phyloP scores from a whole-genome alignment of 1,140 invertebrate genomes.

The Drosophila murphyi region DNA sequence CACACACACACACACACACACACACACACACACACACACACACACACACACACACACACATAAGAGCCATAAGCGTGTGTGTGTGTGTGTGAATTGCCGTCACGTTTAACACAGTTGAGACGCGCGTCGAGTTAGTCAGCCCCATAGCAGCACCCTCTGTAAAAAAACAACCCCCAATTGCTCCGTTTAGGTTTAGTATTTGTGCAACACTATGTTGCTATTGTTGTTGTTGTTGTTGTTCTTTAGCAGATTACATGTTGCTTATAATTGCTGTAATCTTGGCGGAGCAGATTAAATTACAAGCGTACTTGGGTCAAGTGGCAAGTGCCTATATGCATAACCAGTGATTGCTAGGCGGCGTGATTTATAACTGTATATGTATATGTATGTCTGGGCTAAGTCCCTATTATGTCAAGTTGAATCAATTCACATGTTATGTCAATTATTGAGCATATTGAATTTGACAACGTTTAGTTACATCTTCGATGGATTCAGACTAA shows the following conservation, averaged over 20 bases:
- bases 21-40: constrained; percentile 14
- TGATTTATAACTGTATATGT: not conserved
- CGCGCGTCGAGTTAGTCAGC: constrained; percentile 22
- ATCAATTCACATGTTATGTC: no score
- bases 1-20: constrained; percentile 13
- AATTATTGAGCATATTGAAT: no score
- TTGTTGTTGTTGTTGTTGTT: constrained; percentile 14
- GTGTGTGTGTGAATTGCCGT: constrained; percentile 7
- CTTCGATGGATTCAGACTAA: not conserved
- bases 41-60: constrained; percentile 14
- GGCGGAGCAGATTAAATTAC: not conserved
- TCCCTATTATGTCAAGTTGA: no score
- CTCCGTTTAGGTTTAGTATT: constrained; percentile 2
- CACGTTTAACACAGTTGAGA: constrained; percentile 35
- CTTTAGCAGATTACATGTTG: constrained; percentile 36
- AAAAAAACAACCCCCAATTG: constrained; percentile 14
- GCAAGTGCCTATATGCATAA: not conserved
- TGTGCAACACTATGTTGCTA: constrained; percentile 2
- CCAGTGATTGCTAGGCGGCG: no score
- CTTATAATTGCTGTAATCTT: constrained; percentile 29
- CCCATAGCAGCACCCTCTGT: no score
- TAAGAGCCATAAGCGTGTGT: not conserved
- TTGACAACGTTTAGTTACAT: not conserved
- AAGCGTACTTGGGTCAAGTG: not conserved
- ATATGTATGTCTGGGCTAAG: not conserved